These are phyloP conservation scores for Thera britannica DNA, from an alignment of 2,888 invertebrate species.

Conservation along the genomic window DNA sequence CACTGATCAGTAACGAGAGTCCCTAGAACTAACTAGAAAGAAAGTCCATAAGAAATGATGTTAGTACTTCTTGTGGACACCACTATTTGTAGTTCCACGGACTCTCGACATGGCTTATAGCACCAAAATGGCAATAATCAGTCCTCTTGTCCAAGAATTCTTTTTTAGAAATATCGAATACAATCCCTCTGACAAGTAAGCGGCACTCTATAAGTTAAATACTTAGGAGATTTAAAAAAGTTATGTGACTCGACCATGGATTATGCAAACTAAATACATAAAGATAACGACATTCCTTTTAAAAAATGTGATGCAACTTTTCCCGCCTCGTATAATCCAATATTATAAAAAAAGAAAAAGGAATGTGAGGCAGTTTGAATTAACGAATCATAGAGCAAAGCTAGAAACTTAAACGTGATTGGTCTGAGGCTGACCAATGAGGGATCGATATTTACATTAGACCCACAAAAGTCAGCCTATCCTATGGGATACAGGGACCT, in stretches of 20 bases:
- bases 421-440: neutral
- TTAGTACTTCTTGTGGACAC: too few species aligned
- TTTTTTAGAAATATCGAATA: too few species aligned
- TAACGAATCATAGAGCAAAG: conserved; percentile 5
- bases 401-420: neutral
- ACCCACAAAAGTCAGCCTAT: too few species aligned
- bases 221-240: neutral
- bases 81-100: too few species aligned
- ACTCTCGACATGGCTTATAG: too few species aligned
- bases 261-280: neutral
- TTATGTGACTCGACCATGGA: neutral
- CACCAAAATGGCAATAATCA: too few species aligned
- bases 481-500: too few species aligned
- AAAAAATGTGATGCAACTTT: conserved; percentile 26
- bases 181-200: neutral
- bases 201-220: neutral
- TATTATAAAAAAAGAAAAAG: conserved; percentile 32
- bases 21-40: too few species aligned
- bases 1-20: too few species aligned
- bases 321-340: conserved; percentile 2
- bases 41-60: too few species aligned
- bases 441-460: too few species aligned
- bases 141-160: too few species aligned
- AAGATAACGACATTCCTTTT: conserved; percentile 17
- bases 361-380: conserved; percentile 38